Evolutionary conservation across 2,797 vertebrate genomes (phyloP), one percentile per base, ranked within the genome.

Genomic region (Leuciscus waleckii): DNA sequence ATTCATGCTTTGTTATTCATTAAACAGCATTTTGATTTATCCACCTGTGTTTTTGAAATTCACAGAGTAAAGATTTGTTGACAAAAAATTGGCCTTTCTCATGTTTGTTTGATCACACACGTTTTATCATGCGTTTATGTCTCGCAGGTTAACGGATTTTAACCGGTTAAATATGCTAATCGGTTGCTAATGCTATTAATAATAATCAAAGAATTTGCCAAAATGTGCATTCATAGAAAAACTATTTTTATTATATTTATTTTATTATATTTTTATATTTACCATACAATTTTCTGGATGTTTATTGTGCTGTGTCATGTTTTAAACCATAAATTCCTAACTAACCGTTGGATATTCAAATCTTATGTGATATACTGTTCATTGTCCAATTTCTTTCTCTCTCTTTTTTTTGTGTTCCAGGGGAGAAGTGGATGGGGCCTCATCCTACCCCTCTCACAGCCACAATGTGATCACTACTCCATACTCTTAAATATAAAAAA

Each of bases 401-500:
- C 3, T 58, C 21, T 75, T 69, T 75, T 1, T 85, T 90, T 43
- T 90, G 43, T 92, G 58, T 94, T 92, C 79, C 90, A 98, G 97
- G 98, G 89, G 97, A 99, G 91, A 96, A 96, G 92, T 98, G 97
- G 97, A 85, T 96, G 70, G 97, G 98, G 82, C 97, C 98, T 67
- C 93, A 93, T 11, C 97, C 97, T 4, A 21, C 56, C 37, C 87
- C 88, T 16, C n/a, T 79, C 14, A 39, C 87, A 77, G 84, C 92
- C 74, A 94, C 93, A 82, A 88, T 94, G 80, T 95, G 89, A 93
- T 69, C 5, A 51, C 46, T 58, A 1, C 39, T 82, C 76, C 82
- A 58, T 58, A 11, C 65, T 32, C 35, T 41, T 41, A 65, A 32
- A 11, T 16, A 43, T 21, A 5, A 51, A 29, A 5, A 51, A 29